Evolutionary conservation across 2,797 vertebrate species (phyloP).

Genomic region (Sparus aurata): DNA sequence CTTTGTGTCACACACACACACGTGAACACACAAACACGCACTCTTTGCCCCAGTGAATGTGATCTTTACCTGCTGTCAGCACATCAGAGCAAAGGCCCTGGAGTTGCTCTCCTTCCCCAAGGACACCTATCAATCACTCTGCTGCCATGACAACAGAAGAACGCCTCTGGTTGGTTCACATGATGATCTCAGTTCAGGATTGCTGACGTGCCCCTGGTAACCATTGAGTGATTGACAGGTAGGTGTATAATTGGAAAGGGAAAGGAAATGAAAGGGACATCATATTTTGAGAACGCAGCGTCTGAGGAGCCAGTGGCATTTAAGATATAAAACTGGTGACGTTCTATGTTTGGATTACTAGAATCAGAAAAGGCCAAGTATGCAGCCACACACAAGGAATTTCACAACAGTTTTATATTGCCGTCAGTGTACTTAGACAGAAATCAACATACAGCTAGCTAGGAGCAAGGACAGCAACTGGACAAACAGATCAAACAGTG

Average conservation of each 20-base stretch:
- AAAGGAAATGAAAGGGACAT: background rate
- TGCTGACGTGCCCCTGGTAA: slow-evolving; percentile 6
- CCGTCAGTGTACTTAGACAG: no score
- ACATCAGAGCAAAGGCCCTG: background rate
- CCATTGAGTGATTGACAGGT: slow-evolving; percentile 11
- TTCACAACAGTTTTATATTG: no score
- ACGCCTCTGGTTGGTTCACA: background rate
- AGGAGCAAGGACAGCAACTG: no score
- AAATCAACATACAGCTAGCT: no score
- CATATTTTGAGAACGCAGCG: background rate
- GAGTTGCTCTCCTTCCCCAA: slow-evolving; percentile 14
- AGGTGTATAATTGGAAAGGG: background rate
- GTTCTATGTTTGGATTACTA: no score
- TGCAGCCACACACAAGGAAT: no score
- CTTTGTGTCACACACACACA: background rate
- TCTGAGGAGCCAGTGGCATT: background rate
- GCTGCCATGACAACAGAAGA: slow-evolving; percentile 36
- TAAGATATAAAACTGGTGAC: no score
- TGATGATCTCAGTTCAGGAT: background rate
- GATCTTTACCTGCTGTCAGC: slow-evolving; percentile 46
- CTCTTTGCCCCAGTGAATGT: background rate
- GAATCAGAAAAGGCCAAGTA: no score
- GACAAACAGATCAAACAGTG: no score
- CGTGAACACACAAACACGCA: background rate
- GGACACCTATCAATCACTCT: slow-evolving; percentile 56